phyloP scores from a whole-genome alignment of 2,797 vertebrate genomes.

The Muscicapa comitata region DNA sequence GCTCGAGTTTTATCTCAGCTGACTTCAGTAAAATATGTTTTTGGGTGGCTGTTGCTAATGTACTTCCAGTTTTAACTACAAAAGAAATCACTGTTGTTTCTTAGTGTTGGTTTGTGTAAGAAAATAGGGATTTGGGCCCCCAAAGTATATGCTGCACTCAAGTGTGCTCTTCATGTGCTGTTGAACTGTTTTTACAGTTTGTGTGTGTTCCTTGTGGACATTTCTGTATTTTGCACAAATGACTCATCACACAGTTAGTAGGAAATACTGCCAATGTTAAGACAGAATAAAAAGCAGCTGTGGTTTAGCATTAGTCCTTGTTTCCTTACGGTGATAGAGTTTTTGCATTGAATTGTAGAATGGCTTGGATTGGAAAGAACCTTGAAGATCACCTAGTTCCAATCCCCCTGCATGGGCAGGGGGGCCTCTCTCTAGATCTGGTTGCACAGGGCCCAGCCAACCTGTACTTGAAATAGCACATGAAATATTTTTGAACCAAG shows the following conservation, averaged over 20 bases:
- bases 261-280: neutral
- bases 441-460: neutral
- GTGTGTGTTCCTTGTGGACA: neutral
- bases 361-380: neutral
- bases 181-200: neutral
- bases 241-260: neutral
- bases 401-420: neutral
- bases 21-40: neutral
- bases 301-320: neutral
- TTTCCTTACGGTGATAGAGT: neutral
- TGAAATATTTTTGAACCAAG: neutral
- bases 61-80: neutral
- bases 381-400: neutral
- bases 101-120: neutral
- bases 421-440: neutral
- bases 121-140: neutral
- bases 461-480: neutral
- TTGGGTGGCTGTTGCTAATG: neutral
- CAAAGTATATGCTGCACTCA: rapidly evolving
- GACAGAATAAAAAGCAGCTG: neutral
- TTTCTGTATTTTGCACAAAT: neutral
- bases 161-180: neutral
- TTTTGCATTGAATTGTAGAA: neutral
- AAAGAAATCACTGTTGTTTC: neutral
- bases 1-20: neutral